Evolutionary conservation across 1,140 invertebrate genomes (phyloP).

Genomic region (Dolichoris vasculosae): DNA sequence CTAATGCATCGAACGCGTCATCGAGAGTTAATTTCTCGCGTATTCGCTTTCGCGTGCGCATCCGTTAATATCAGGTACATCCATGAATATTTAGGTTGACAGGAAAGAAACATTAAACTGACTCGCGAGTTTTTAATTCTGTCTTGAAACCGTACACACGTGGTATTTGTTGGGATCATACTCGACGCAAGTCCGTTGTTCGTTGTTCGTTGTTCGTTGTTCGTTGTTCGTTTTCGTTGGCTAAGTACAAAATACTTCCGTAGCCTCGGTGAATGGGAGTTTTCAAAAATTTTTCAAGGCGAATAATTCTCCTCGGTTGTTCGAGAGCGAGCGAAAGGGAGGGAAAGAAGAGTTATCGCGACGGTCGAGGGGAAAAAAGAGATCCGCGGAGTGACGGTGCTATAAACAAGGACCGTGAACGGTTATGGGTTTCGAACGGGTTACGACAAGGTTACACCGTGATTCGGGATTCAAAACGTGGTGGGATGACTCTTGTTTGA

Average conservation of each 20-base stretch:
- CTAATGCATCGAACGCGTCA: too few species aligned
- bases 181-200: neutral
- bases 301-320: neutral
- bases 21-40: too few species aligned
- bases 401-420: neutral
- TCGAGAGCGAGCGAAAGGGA: neutral
- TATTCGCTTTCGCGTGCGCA: neutral
- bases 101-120: conserved; percentile 19
- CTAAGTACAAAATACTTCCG: neutral
- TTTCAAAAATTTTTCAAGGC: too few species aligned
- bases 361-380: neutral
- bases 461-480: too few species aligned
- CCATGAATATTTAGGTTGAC: neutral
- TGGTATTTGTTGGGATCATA: neutral
- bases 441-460: neutral
- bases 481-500: too few species aligned
- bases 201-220: neutral
- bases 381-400: neutral
- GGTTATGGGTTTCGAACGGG: neutral
- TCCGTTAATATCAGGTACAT: neutral
- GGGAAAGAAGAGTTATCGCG: neutral
- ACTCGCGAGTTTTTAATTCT: neutral
- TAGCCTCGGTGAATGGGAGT: neutral
- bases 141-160: neutral
- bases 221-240: neutral